Conservation (phyloP, 1,140 invertebrate species). For the Drosophila nigrodunni region DNA sequence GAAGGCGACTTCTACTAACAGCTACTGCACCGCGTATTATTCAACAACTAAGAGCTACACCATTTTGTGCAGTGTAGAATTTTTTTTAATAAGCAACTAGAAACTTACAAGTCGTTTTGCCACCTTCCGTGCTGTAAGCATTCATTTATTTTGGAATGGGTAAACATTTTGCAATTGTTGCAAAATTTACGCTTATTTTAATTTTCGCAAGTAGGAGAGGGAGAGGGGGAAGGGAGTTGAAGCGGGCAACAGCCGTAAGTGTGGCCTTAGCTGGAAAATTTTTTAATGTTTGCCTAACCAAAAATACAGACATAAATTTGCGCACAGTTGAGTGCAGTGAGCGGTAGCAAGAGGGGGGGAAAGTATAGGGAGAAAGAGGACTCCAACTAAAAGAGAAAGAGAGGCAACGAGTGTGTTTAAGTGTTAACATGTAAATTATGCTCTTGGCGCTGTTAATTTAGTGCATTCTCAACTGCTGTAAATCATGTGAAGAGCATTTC, state of each 20-base stretch:
- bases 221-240: too few species aligned
- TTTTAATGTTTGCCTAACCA: slow-evolving; percentile 22
- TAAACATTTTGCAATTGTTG: slow-evolving; percentile 76
- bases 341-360: slow-evolving; percentile 1
- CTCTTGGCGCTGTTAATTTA: slow-evolving; percentile 75
- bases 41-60: not conserved
- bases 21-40: too few species aligned
- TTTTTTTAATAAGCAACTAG: slow-evolving; percentile 42
- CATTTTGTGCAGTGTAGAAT: slow-evolving; percentile 46
- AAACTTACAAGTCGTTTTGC: slow-evolving; percentile 14
- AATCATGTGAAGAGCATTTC: slow-evolving; percentile 65
- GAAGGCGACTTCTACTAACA: too few species aligned
- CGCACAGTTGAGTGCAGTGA: slow-evolving; percentile 50
- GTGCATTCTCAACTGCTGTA: slow-evolving; percentile 67
- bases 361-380: not conserved
- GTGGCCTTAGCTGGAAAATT: slow-evolving; percentile 29
- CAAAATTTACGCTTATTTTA: slow-evolving; percentile 79
- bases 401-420: slow-evolving; percentile 75
- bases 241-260: slow-evolving; percentile 61
- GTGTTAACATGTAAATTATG: slow-evolving; percentile 84
- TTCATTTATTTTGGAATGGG: slow-evolving; percentile 4
- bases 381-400: not conserved
- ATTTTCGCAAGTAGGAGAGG: slow-evolving; percentile 34
- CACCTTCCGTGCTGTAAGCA: slow-evolving; percentile 14
- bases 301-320: slow-evolving; percentile 74